Percentiles rank a stretch among this genome's conserved stretches.
Evolutionary conservation across 2,888 invertebrate species (phyloP).

Genomic region (Syritta pipiens): DNA sequence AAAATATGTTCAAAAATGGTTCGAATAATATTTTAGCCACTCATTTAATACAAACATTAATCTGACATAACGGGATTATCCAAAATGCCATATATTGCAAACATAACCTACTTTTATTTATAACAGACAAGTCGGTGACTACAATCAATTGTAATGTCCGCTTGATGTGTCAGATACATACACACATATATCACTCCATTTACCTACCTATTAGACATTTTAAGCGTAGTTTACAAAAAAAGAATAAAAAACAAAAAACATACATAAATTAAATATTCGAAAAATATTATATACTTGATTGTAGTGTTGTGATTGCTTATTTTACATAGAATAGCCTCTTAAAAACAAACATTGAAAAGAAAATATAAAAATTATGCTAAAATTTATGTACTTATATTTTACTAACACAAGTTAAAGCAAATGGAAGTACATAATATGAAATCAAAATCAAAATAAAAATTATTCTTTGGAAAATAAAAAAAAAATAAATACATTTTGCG

Average conservation of each 20-base stretch:
- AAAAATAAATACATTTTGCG: conserved; percentile 38
- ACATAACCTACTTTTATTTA: conserved; percentile 24
- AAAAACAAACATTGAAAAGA: conserved; percentile 5
- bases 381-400: conserved; percentile 48
- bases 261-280: conserved; percentile 42
- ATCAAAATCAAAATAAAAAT: conserved; percentile 63
- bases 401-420: conserved; percentile 55
- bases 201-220: conserved; percentile 59
- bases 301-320: conserved; percentile 70
- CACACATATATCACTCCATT: conserved; percentile 60
- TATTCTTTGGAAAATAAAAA: conserved; percentile 43
- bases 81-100: not conserved
- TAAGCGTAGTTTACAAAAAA: conserved; percentile 53
- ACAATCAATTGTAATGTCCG: conserved; percentile 28
- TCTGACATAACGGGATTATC: not conserved
- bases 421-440: conserved; percentile 63
- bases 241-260: conserved; percentile 37
- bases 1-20: conserved; percentile 37
- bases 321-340: conserved; percentile 63
- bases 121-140: conserved; percentile 17
- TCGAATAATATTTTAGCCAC: conserved; percentile 40
- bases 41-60: conserved; percentile 25
- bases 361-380: conserved; percentile 40
- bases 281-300: conserved; percentile 50
- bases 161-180: conserved; percentile 50